A percentile compares a stretch with the other conserved stretches of the same genome.
Conservation (phyloP, 2,888 invertebrate genomes). For the Drosophila longiperda region DNA sequence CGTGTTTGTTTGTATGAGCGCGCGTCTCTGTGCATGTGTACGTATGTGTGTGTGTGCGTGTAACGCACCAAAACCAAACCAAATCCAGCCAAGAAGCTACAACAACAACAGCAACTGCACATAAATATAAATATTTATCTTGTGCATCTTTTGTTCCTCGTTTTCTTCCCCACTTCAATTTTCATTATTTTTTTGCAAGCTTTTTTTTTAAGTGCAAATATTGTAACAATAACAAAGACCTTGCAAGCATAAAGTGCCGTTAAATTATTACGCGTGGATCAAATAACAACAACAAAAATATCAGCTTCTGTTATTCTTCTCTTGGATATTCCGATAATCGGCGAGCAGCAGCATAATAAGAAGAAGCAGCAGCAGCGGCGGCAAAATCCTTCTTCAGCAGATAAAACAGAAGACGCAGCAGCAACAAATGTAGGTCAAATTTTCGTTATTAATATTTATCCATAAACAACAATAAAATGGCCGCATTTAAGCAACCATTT, state of each 20-base stretch:
- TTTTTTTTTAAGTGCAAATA: conserved; percentile 57
- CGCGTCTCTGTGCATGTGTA: conserved; percentile 17
- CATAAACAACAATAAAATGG: background rate
- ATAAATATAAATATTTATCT: conserved; percentile 33
- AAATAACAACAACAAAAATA: conserved; percentile 6
- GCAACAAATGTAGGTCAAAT: conserved; percentile 60
- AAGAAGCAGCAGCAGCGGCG: conserved; percentile 7
- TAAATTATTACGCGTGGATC: conserved; percentile 38
- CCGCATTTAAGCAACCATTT: background rate
- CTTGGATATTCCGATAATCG: conserved; percentile 2
- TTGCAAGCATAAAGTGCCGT: conserved; percentile 51
- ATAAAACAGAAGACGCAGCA: conserved; percentile 13
- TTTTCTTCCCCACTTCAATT: conserved; percentile 3
- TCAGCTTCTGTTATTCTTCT: conserved; percentile 6
- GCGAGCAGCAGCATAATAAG: conserved; percentile 1
- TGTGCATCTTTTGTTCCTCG: conserved; percentile 27
- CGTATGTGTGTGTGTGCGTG: conserved; percentile 35
- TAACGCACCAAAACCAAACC: conserved; percentile 28
- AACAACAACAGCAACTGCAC: conserved; percentile 26
- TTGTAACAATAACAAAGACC: conserved; percentile 32
- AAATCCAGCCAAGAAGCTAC: conserved; percentile 24
- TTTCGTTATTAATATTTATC: conserved; percentile 30
- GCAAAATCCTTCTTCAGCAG: conserved; percentile 1
- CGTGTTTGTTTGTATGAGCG: conserved; percentile 19
- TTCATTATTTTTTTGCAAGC: conserved; percentile 43